A percentile compares a stretch with the other conserved stretches of the same genome.
Conservation (phyloP, 1,140 invertebrate genomes). For the Sarcophaga bullata region DNA sequence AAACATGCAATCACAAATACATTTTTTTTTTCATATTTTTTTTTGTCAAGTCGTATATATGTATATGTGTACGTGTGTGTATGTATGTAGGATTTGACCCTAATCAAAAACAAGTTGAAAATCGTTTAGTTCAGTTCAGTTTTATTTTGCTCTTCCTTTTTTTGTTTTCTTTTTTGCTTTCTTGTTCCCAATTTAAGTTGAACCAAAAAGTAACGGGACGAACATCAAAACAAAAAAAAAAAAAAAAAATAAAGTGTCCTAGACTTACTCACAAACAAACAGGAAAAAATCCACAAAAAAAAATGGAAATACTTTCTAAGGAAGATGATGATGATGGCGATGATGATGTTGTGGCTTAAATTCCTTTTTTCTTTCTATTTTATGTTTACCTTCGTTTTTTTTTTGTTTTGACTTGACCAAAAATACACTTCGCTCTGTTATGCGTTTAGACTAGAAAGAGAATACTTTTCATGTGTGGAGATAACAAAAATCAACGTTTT, state of each 20-base stretch:
- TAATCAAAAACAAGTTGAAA: conserved; percentile 41
- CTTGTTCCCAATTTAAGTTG: conserved; percentile 22
- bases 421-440: too few species aligned
- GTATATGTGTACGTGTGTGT: conserved; percentile 4
- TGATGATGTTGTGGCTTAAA: too few species aligned
- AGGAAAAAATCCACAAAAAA: too few species aligned
- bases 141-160: neutral
- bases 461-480: too few species aligned
- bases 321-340: neutral
- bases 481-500: too few species aligned
- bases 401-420: too few species aligned
- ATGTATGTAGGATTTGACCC: conserved; percentile 24
- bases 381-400: too few species aligned
- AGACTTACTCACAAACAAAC: too few species aligned
- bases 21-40: neutral
- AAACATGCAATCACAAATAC: neutral
- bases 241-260: too few species aligned
- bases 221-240: neutral
- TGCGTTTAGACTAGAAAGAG: too few species aligned
- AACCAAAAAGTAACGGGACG: neutral
- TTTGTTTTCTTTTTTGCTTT: neutral
- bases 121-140: conserved; percentile 28
- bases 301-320: neutral
- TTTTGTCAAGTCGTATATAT: neutral
- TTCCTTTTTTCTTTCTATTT: too few species aligned